A percentile compares a stretch with the other conserved stretches of the same genome.
These are phyloP conservation scores for Alosa alosa DNA, from an alignment of 2,113 vertebrate species.

Conservation along the genomic window DNA sequence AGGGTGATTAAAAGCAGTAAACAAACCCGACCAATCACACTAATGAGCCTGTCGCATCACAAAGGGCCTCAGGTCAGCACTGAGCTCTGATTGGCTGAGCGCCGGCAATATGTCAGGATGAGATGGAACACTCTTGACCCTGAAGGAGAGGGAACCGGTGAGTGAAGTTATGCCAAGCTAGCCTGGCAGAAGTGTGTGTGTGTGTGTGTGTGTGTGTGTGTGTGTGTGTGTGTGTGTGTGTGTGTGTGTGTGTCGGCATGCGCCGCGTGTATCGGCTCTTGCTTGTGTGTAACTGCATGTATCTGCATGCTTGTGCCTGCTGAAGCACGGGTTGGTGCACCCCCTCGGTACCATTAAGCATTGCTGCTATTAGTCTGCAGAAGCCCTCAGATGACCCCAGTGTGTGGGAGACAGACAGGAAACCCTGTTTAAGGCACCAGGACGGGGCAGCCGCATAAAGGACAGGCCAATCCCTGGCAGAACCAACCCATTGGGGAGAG, in stretches of 20 bases:
- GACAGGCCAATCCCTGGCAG: neutral
- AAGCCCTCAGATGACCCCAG: neutral
- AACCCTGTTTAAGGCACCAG: neutral
- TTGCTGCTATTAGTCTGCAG: neutral
- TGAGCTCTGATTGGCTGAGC: conserved; percentile 21
- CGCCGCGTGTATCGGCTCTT: neutral
- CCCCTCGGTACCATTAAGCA: neutral
- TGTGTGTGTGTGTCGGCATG: neutral
- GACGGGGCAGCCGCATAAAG: neutral
- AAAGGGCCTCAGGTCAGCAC: conserved; percentile 11
- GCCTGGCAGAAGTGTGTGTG: neutral
- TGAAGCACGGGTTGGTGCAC: neutral
- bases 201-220: conserved; percentile 17
- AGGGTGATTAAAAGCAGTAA: conserved; percentile 2
- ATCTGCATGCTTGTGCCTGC: neutral
- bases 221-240: neutral
- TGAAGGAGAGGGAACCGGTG: conserved; percentile 27
- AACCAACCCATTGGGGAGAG: neutral
- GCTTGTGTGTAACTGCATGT: neutral
- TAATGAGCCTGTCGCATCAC: neutral
- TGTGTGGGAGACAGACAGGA: neutral
- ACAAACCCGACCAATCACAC: conserved; percentile 22
- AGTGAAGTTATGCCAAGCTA: conserved; percentile 29
- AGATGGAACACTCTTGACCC: conserved; percentile 13
- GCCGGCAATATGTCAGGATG: conserved; percentile 23